Evolutionary conservation across 2,888 invertebrate genomes (phyloP).

Genomic region (Melanostoma mellinum): DNA sequence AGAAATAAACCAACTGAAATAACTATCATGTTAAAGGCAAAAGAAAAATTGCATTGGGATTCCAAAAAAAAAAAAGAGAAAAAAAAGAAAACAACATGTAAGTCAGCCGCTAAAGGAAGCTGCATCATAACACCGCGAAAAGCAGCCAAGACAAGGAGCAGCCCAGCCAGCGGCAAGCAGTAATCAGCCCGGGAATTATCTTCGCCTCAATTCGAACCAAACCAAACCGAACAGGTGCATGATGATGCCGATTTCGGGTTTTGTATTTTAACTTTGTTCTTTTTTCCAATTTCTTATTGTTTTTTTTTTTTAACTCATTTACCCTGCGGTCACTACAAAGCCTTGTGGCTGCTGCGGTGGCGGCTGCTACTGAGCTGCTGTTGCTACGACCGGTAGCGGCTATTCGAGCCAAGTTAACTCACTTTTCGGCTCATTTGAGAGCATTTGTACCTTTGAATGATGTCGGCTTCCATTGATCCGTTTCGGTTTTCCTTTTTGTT

Average conservation of each 20-base stretch:
- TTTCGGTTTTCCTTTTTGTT: conserved; percentile 21
- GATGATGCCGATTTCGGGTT: conserved; percentile 70
- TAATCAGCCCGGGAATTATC: conserved; percentile 70
- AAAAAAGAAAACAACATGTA: conserved; percentile 18
- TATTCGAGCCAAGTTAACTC: conserved; percentile 71
- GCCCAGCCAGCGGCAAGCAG: conserved; percentile 63
- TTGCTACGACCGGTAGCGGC: conserved; percentile 66
- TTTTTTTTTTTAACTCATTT: conserved; percentile 63
- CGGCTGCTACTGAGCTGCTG: conserved; percentile 52
- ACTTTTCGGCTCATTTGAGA: conserved; percentile 74
- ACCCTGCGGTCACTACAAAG: conserved; percentile 73
- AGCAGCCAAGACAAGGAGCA: conserved; percentile 70
- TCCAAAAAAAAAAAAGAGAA: conserved; percentile 30
- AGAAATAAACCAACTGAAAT: conserved; percentile 37
- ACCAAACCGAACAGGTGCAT: conserved; percentile 68
- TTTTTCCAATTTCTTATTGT: conserved; percentile 50
- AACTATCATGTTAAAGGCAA: conserved; percentile 46
- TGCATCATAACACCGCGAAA: conserved; percentile 61
- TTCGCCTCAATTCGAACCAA: conserved; percentile 37
- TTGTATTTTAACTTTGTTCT: conserved; percentile 45
- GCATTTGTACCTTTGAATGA: conserved; percentile 73
- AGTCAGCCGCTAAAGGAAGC: conserved; percentile 50
- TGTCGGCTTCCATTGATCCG: conserved; percentile 74
- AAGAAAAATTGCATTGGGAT: conserved; percentile 63
- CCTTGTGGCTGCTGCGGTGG: conserved; percentile 50